Base-by-base conservation (phyloP, 1,140 invertebrate genomes). In the Trialeurodes vaporariorum region DNA sequence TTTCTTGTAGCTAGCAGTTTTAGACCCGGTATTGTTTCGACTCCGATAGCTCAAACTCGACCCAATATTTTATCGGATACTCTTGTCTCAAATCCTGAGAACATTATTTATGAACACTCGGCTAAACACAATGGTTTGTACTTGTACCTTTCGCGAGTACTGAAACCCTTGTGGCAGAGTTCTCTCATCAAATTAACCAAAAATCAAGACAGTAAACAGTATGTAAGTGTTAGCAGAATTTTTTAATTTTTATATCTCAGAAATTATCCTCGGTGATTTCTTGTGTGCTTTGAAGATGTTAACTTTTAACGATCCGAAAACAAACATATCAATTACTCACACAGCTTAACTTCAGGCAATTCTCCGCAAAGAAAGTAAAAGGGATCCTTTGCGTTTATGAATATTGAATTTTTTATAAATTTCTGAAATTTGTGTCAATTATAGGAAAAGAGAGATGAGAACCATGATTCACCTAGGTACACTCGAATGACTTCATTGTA, bases 91-190 rank as follows among this genome's bases (percentile, higher is more conserved):
- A 25, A 22, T 17, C 5, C 34, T 49, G 34, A 49, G 17, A 49
- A 49, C 34, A 49, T 49, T 9, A 49, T 49, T 49, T 49, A 49
- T 17, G 34, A 70, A 60, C 92, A 86, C 75, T 94, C 92, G 1
- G 85, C 90, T 2, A 95, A 95, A 78, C 94, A 98, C 75, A 93
- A 95, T 76, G 94, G 93, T 0, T 81, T 98, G 0, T 98, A 97
- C 79, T 81, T 97, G 2, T 95, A 93, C 74, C 84, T 96, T 11
- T 86, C 90, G 25, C 84, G 94, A 70, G 89, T 98, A 71, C 76
- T 98, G 5, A 81, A 91, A 66, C 87, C 90, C 0, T 83, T 94
- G 67, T 94, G 92, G 92, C 86, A 86, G 72, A 76, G 85, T 67
- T 83, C 84, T 70, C 89, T 88, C 71, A 85, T 90, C 2, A 85